These are phyloP conservation scores for Lepidostoma basale DNA, from an alignment of 1,140 invertebrate species.

Conservation along the genomic window DNA sequence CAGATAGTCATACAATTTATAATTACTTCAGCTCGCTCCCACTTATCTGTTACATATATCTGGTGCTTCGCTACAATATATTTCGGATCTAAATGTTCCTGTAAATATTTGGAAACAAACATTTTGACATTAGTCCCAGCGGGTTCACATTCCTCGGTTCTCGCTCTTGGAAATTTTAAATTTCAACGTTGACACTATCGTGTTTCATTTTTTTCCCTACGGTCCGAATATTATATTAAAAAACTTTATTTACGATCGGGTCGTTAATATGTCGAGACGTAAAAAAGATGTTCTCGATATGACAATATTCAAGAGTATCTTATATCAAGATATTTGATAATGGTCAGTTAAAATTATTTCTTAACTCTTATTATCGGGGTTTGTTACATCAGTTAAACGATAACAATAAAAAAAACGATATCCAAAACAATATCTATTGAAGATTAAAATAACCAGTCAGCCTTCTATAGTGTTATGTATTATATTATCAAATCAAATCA, in stretches of 20 bases:
- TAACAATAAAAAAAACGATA: too few species aligned
- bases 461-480: too few species aligned
- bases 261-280: constrained; percentile 12
- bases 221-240: constrained; percentile 29
- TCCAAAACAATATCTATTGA: too few species aligned
- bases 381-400: too few species aligned
- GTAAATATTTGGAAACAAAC: constrained; percentile 45
- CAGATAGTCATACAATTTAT: constrained; percentile 45
- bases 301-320: constrained; percentile 25
- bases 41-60: constrained; percentile 46
- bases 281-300: constrained; percentile 26
- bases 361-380: too few species aligned
- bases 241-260: constrained; percentile 14
- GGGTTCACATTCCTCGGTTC: constrained; percentile 28
- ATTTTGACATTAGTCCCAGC: constrained; percentile 40
- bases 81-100: constrained; percentile 44
- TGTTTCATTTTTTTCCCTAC: constrained; percentile 26
- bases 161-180: neutral
- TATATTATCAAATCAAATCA: too few species aligned
- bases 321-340: constrained; percentile 24
- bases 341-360: constrained; percentile 6
- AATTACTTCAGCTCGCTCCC: constrained; percentile 40
- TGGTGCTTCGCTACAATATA: constrained; percentile 39
- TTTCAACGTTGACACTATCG: constrained; percentile 13
- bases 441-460: too few species aligned